Conservation (phyloP, 2,888 invertebrate genomes). For the Sicus ferrugineus region DNA sequence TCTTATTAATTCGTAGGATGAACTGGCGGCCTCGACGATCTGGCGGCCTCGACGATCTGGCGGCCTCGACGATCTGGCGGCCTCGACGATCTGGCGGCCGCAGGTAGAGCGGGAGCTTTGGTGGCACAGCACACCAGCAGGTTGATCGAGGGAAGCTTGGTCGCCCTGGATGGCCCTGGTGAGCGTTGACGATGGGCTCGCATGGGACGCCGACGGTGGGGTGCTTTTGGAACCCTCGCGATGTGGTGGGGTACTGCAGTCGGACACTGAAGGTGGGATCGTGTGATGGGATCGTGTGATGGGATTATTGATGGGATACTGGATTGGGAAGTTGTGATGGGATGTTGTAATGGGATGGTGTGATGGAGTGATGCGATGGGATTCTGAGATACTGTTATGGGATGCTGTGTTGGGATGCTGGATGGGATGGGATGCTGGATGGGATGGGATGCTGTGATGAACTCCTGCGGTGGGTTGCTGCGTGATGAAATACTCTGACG, state of each 20-base stretch:
- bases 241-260: too few relatives aligned
- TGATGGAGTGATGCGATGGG: background rate
- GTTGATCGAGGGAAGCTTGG: background rate
- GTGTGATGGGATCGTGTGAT: too few relatives aligned
- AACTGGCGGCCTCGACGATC: constrained; percentile 33
- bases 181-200: too few relatives aligned
- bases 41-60: too few relatives aligned
- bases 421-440: background rate
- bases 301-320: too few relatives aligned
- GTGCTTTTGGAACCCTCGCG: too few relatives aligned
- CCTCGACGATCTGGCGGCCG: background rate
- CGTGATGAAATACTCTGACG: background rate
- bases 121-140: background rate
- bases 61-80: constrained; percentile 32
- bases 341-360: background rate
- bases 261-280: too few relatives aligned
- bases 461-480: background rate
- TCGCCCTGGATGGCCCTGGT: too few relatives aligned
- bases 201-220: too few relatives aligned
- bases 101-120: background rate
- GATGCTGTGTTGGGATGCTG: background rate
- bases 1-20: constrained; percentile 52
- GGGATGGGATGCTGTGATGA: background rate
- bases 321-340: background rate
- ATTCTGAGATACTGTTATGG: background rate